These are phyloP conservation scores for Meteorus cinctellus DNA, from an alignment of 2,888 invertebrate genomes.

Conservation along the genomic window DNA sequence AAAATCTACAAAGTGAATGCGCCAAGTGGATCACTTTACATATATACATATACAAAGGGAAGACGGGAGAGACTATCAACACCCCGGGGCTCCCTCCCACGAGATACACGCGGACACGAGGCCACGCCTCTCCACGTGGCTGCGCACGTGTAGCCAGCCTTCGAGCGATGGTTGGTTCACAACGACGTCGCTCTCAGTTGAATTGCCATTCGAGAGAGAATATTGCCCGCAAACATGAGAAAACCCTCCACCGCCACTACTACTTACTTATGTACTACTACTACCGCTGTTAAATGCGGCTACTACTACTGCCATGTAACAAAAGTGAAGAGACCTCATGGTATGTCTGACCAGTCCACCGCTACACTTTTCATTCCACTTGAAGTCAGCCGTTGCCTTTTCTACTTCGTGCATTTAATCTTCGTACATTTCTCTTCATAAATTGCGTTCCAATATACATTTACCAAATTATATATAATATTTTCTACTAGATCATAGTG, in stretches of 20 bases:
- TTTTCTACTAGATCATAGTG: too few relatives aligned
- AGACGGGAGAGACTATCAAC: conserved; percentile 35
- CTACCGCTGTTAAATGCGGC: background rate
- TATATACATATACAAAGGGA: background rate
- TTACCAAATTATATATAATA: too few relatives aligned
- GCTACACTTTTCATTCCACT: conserved; percentile 22
- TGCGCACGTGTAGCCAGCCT: conserved; percentile 52
- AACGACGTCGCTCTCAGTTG: conserved; percentile 13
- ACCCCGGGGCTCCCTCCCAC: conserved; percentile 45
- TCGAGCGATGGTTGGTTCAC: conserved; percentile 44
- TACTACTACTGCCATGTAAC: background rate
- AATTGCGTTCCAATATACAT: too few relatives aligned
- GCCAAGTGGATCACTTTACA: background rate
- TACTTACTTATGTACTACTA: background rate
- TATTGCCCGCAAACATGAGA: conserved; percentile 8
- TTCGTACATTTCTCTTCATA: background rate
- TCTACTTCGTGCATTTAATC: background rate
- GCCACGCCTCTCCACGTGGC: conserved; percentile 68
- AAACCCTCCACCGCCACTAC: background rate
- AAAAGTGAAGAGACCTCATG: conserved; percentile 17
- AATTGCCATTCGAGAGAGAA: conserved; percentile 13
- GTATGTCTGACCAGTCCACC: conserved; percentile 14
- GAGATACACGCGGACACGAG: conserved; percentile 45
- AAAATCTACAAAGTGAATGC: conserved; percentile 1
- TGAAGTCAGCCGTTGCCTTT: background rate